A percentile compares a stretch with the other conserved stretches of the same genome.
These are phyloP conservation scores for Melanophora roralis DNA, from an alignment of 2,888 invertebrate genomes.

Conservation along the genomic window DNA sequence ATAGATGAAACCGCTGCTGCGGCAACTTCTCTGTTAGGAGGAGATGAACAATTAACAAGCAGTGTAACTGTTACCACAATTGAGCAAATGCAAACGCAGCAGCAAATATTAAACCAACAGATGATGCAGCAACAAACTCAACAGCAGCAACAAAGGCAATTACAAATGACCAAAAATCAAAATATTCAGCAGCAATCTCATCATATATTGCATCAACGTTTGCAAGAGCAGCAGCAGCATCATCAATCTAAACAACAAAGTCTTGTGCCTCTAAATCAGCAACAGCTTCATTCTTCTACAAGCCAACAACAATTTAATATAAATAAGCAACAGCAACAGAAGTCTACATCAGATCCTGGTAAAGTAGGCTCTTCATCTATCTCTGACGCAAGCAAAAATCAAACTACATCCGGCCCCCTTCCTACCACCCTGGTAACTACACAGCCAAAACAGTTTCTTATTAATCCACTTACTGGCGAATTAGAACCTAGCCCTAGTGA, in stretches of 20 bases:
- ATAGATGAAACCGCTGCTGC: conserved; percentile 68
- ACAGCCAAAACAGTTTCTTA: conserved; percentile 85
- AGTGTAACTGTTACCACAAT: conserved; percentile 55
- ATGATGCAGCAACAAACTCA: conserved; percentile 27
- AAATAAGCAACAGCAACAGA: conserved; percentile 62
- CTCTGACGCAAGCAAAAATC: conserved; percentile 11
- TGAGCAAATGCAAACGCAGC: conserved; percentile 48
- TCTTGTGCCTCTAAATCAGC: conserved; percentile 29
- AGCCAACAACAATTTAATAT: conserved; percentile 62
- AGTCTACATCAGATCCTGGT: conserved; percentile 25
- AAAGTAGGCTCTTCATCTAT: neutral
- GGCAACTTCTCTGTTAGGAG: conserved; percentile 58
- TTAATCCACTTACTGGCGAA: conserved; percentile 92
- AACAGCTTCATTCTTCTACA: conserved; percentile 49
- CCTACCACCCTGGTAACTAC: neutral
- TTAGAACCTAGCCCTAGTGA: conserved; percentile 87
- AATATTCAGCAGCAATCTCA: conserved; percentile 62
- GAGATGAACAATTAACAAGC: conserved; percentile 55
- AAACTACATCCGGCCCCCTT: too few relatives aligned
- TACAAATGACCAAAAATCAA: conserved; percentile 53
- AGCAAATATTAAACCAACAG: neutral
- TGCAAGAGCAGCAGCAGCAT: conserved; percentile 59
- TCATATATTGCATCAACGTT: conserved; percentile 57
- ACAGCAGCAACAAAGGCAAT: conserved; percentile 61
- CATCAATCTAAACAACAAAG: conserved; percentile 64